A percentile compares a stretch with the other conserved stretches of the same genome.
Conservation (phyloP, 2,113 vertebrate genomes). For the Paraplagusia blochii region DNA sequence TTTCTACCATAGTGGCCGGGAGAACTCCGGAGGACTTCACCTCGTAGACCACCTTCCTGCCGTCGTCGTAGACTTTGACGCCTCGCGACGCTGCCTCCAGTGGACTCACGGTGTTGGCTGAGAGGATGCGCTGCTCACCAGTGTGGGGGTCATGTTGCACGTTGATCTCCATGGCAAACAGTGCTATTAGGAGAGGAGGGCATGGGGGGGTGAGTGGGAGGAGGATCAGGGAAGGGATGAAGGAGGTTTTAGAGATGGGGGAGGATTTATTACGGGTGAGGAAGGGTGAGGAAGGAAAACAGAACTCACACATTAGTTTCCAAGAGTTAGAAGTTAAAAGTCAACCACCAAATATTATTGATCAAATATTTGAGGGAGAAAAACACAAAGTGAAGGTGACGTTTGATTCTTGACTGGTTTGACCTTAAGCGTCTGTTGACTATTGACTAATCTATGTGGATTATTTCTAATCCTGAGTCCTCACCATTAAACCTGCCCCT, state of each 20-base stretch:
- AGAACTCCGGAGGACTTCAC: conserved; percentile 83
- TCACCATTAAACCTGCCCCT: no score
- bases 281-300: conserved; percentile 48
- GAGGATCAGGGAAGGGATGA: background rate
- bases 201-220: conserved; percentile 1
- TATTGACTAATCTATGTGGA: no score
- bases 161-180: conserved; percentile 99
- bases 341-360: conserved; percentile 1
- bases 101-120: conserved; percentile 84
- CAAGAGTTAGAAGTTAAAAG: conserved; percentile 14
- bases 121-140: conserved; percentile 93
- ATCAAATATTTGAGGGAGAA: background rate
- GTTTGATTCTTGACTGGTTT: no score
- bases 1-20: conserved; percentile 82
- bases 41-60: conserved; percentile 94
- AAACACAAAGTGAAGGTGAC: no score
- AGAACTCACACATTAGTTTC: conserved; percentile 12
- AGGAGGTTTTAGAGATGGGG: conserved; percentile 18
- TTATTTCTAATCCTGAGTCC: no score
- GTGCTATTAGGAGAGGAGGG: conserved; percentile 82
- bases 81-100: conserved; percentile 86
- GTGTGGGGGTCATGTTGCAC: conserved; percentile 94
- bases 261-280: conserved; percentile 15
- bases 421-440: no score
- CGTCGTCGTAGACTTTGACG: conserved; percentile 94